phyloP scores from a whole-genome alignment of 2,888 invertebrate genomes.

The Campoplex capitator region DNA sequence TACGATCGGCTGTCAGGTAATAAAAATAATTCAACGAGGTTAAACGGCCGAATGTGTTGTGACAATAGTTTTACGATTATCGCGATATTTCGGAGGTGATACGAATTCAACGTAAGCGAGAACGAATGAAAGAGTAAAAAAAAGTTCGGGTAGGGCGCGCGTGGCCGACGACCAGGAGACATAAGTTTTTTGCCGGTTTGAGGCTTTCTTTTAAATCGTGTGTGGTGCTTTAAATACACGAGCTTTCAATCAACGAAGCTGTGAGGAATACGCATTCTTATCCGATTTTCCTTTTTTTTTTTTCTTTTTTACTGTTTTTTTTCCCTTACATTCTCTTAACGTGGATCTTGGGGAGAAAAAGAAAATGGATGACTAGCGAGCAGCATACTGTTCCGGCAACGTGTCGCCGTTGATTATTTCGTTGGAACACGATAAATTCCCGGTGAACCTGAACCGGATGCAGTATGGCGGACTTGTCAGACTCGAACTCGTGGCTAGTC shows the following conservation, averaged over 20 bases:
- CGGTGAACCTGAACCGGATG: constrained; percentile 75
- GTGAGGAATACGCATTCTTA: constrained; percentile 19
- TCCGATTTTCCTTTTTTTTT: constrained; percentile 11
- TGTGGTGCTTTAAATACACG: constrained; percentile 14
- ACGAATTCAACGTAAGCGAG: neutral
- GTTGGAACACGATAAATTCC: constrained; percentile 11
- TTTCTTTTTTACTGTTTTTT: too few relatives aligned
- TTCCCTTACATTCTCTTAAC: neutral
- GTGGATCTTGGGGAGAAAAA: constrained; percentile 7
- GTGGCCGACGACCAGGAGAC: constrained; percentile 45
- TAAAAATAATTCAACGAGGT: constrained; percentile 74
- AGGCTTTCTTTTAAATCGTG: constrained; percentile 12
- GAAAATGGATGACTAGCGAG: constrained; percentile 20
- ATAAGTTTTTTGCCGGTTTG: constrained; percentile 38
- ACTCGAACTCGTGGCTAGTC: constrained; percentile 69
- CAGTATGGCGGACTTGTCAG: constrained; percentile 82
- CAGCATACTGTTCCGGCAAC: constrained; percentile 11
- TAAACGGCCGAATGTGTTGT: constrained; percentile 75
- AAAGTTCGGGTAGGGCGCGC: constrained; percentile 65
- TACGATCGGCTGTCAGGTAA: constrained; percentile 78
- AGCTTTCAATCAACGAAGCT: neutral
- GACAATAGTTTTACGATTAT: constrained; percentile 75
- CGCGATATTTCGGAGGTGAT: constrained; percentile 57
- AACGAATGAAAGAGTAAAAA: constrained; percentile 16
- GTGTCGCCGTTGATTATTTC: constrained; percentile 30